Conservation (phyloP, 2,113 vertebrate species). For the Pyxicephalus adspersus region DNA sequence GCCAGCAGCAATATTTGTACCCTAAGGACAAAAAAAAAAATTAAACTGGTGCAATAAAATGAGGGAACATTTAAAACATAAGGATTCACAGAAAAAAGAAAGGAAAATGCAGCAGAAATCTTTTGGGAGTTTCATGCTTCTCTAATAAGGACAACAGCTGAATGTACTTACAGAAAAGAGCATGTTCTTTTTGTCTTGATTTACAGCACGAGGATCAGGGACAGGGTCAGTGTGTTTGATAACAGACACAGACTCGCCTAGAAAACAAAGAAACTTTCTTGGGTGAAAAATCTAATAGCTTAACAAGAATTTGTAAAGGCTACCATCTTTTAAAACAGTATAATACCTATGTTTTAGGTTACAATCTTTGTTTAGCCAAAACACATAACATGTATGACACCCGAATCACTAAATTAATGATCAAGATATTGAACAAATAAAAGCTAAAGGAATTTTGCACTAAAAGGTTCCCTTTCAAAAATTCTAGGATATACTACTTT, state of each 20-base stretch:
- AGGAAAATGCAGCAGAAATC: neutral
- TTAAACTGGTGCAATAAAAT: too few relatives aligned
- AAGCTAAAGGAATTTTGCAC: too few relatives aligned
- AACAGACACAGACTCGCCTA: conserved; percentile 95
- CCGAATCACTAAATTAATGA: too few relatives aligned
- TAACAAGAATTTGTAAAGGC: too few relatives aligned
- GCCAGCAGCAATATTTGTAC: conserved; percentile 94
- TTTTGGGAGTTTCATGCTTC: neutral
- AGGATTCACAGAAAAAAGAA: neutral
- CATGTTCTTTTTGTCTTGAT: conserved; percentile 99
- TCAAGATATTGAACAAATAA: too few relatives aligned
- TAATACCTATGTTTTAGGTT: too few relatives aligned
- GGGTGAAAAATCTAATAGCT: too few relatives aligned
- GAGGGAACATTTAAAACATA: neutral
- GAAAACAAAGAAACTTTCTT: conserved; percentile 23
- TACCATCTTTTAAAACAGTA: too few relatives aligned
- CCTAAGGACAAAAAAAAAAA: conserved; percentile 69
- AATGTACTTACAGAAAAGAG: conserved; percentile 90
- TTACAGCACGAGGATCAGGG: conserved; percentile 95
- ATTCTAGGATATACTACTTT: too few relatives aligned
- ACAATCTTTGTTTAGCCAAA: too few relatives aligned
- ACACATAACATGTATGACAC: too few relatives aligned
- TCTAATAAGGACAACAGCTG: neutral
- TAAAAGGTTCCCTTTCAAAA: too few relatives aligned
- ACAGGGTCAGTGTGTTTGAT: conserved; percentile 98